Evolutionary conservation across 2,888 invertebrate genomes (phyloP).

Genomic region (Nephrotoma appendiculata): DNA sequence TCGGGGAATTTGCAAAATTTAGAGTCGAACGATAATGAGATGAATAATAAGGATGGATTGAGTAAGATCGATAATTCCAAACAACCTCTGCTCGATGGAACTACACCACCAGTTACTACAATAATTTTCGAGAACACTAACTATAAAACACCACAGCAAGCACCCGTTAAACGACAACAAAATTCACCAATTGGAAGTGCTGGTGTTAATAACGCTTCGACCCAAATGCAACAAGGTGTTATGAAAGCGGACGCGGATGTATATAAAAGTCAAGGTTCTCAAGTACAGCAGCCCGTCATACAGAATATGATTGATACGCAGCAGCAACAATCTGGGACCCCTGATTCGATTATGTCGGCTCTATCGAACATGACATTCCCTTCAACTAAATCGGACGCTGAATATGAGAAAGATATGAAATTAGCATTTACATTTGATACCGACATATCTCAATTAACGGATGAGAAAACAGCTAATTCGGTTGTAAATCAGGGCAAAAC

Average conservation of each 20-base stretch:
- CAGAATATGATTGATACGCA: slow-evolving; percentile 35
- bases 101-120: slow-evolving; percentile 69
- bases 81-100: slow-evolving; percentile 45
- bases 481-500: slow-evolving; percentile 9
- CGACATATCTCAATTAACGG: slow-evolving; percentile 59
- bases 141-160: slow-evolving; percentile 60
- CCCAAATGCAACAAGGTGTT: slow-evolving; percentile 9
- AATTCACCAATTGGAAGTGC: slow-evolving; percentile 14
- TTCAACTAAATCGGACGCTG: slow-evolving; percentile 40
- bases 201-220: background rate
- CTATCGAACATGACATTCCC: slow-evolving; percentile 54
- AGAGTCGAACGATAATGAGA: background rate
- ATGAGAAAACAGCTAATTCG: slow-evolving; percentile 38
- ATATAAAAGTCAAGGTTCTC: slow-evolving; percentile 9
- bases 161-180: slow-evolving; percentile 33
- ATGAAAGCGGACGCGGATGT: slow-evolving; percentile 14
- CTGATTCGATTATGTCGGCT: slow-evolving; percentile 34
- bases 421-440: slow-evolving; percentile 83
- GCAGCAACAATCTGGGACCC: slow-evolving; percentile 26
- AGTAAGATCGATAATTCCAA: slow-evolving; percentile 19
- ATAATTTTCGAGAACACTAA: slow-evolving; percentile 88
- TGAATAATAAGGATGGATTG: slow-evolving; percentile 22
- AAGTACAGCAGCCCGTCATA: slow-evolving; percentile 5
- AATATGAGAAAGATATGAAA: slow-evolving; percentile 77
- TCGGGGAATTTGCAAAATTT: background rate